Percentiles rank a stretch among this genome's conserved stretches.
Evolutionary conservation across 2,888 invertebrate species (phyloP).

Genomic region (Hylaea fasciaria): DNA sequence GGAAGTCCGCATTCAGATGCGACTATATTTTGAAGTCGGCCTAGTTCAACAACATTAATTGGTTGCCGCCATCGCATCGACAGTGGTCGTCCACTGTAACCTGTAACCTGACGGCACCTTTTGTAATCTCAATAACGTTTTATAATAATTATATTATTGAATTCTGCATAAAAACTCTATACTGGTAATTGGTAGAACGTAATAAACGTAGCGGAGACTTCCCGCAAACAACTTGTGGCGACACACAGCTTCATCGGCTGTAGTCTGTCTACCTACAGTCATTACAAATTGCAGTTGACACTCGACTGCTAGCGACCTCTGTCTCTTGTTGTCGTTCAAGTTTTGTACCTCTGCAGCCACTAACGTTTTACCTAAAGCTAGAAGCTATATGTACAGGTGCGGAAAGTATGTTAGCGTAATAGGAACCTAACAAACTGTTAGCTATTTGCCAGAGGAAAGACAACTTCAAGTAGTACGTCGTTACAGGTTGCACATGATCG

Average conservation of each 20-base stretch:
- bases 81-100: too few relatives aligned
- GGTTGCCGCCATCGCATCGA: not conserved
- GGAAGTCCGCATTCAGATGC: not conserved
- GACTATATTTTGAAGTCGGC: not conserved
- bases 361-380: conserved; percentile 30
- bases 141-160: too few relatives aligned
- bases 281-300: not conserved
- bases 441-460: conserved; percentile 3
- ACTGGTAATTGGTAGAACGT: too few relatives aligned
- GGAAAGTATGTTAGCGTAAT: conserved; percentile 50
- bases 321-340: not conserved
- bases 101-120: too few relatives aligned
- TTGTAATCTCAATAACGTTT: too few relatives aligned
- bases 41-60: not conserved
- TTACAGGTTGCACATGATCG: not conserved
- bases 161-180: too few relatives aligned
- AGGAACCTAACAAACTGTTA: conserved; percentile 43
- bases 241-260: too few relatives aligned
- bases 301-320: not conserved
- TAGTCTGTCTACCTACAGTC: not conserved
- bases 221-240: too few relatives aligned
- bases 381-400: conserved; percentile 59
- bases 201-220: too few relatives aligned
- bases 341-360: not conserved
- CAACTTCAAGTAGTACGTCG: conserved; percentile 4